Evolutionary conservation across 2,888 invertebrate species (phyloP), one percentile per base, ranked within the genome.

Genomic region (Phasia obesa): DNA sequence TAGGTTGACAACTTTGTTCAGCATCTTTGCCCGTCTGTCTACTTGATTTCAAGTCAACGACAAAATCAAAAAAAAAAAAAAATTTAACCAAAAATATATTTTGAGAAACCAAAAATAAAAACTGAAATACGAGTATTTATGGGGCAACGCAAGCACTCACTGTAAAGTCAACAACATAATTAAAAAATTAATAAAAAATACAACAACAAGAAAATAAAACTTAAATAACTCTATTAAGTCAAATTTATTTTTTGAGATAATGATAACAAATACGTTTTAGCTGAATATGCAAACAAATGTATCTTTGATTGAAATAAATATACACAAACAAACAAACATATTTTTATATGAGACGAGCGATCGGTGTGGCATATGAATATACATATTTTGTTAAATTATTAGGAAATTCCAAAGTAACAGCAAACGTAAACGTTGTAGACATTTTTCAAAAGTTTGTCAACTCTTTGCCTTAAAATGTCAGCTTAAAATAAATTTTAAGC

Each of bases 1-100:
- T 87, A 86, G 84, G 86, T 86, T 89, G 89, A 89, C 89, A 88
- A 87, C 85, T 85, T 44, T 67, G 53, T 27, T 69, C 47, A 31
- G 15, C 57, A 19, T 9, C 21, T 51, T 7, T n/a, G 11, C 11
- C 70, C 38, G 13, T 23, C 23, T 15, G 31, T 4, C 1, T n/a
- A 35, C 9, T 1, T 1, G 11, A 27, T 47, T 60, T 25, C 27
- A 44, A 5, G 15, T n/a, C 42, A 44, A 27, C 3, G 4, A 27
- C 27, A 4, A 27, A 27, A 27, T 6, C 6, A 3, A 6, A 3
- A 3, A 27, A 42, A n/a, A 42, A 15, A 42, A 2, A n/a, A 42
- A 42, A 47, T n/a, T 44, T 44, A 47, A 47, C 1, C 44, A 31
- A 23, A 42, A 64, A 65, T 42, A 11, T 35, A 9, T 60, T n/a